A percentile compares a stretch with the other conserved stretches of the same genome.
Evolutionary conservation across 2,888 invertebrate genomes (phyloP).

Genomic region (Molanna angustata): DNA sequence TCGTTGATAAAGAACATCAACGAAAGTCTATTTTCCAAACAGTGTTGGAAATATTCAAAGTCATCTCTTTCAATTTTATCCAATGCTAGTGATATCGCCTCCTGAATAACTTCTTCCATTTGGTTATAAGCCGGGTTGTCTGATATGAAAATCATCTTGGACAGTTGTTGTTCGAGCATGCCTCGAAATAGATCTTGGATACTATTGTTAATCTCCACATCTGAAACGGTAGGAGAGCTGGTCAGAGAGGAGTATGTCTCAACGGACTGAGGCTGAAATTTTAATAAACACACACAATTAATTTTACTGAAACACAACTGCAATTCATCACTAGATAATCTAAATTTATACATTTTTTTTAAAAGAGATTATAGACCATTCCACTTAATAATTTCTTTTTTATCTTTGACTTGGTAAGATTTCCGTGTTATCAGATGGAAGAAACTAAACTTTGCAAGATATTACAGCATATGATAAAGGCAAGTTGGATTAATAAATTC

Average conservation of each 20-base stretch:
- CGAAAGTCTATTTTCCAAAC: not conserved
- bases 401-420: no score
- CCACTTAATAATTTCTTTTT: no score
- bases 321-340: no score
- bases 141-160: constrained; percentile 2
- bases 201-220: no score
- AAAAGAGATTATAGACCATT: no score
- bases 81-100: not conserved
- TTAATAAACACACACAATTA: no score
- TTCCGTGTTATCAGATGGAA: no score
- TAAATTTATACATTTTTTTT: no score
- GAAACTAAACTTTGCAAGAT: no score
- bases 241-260: constrained; percentile 7
- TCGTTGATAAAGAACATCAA: constrained; percentile 4
- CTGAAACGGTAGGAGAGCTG: constrained; percentile 3
- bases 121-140: not conserved
- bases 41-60: not conserved
- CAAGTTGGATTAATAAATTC: no score
- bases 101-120: constrained; percentile 4
- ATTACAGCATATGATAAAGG: no score
- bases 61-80: not conserved
- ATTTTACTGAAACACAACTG: no score
- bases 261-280: constrained; percentile 8
- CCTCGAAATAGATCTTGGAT: not conserved
- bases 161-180: constrained; percentile 5